Evolutionary conservation across 2,113 vertebrate species (phyloP), one percentile per base, ranked within the genome.

Genomic region (Raja brachyura): DNA sequence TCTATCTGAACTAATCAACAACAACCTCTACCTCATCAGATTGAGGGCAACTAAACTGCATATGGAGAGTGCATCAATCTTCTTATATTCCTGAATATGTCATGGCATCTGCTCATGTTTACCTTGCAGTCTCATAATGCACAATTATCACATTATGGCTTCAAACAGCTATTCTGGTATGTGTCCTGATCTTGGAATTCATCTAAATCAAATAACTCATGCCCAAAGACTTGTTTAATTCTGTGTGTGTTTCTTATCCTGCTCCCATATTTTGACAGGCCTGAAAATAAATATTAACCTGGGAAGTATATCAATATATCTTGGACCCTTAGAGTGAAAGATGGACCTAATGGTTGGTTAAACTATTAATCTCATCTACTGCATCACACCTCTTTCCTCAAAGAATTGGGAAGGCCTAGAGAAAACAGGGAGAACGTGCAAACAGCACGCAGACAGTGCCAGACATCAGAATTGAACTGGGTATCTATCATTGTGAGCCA

Each of bases 341-440:
- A 92, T 92, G 33, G 68, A 74, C 68, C 66, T 73, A 73, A 73
- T 73, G 48, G 68, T 39, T 92, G 90, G 63, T 92, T 92, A 92
- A 92, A 39, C 90, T 68, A 92, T 92, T 92, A 92, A 92, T 92
- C 90, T 92, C 90, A 74, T 54, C 68, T 54, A 54, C 18, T 73
- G 90, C 33, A 54, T 54, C 33, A n/a, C n/a, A n/a, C n/a, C n/a
- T n/a, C n/a, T n/a, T n/a, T n/a, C n/a, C n/a, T n/a, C n/a, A n/a
- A n/a, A n/a, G n/a, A n/a, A n/a, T n/a, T n/a, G n/a, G n/a, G n/a
- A n/a, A n/a, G n/a, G n/a, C n/a, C n/a, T n/a, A n/a, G n/a, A n/a
- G n/a, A n/a, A n/a, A n/a, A n/a, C n/a, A n/a, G n/a, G n/a, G n/a
- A n/a, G n/a, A n/a, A n/a, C n/a, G n/a, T n/a, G n/a, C n/a, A 48